Evolutionary conservation across 2,888 invertebrate species (phyloP), one percentile per base, ranked within the genome.

Genomic region (Pollenia griseotomentosa): DNA sequence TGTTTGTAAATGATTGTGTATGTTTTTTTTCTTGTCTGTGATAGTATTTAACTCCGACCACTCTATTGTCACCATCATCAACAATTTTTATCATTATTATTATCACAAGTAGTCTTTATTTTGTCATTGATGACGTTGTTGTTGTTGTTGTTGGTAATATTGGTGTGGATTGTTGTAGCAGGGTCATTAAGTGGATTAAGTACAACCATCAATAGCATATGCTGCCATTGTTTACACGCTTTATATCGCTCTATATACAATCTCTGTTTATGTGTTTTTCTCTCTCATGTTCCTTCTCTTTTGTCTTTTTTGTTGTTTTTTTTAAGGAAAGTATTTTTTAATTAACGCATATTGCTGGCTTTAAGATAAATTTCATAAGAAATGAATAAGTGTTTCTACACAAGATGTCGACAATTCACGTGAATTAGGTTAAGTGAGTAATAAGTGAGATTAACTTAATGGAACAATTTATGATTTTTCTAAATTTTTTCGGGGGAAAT

Each of bases 181-280:
- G 81, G 84, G 77, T 81, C 84, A 87, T 87, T 87, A 87, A 84
- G 68, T 78, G 68, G 78, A 84, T 85, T 85, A 84, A 84, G 84
- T 85, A 87, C 68, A 68, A 74, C 55, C 87, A 84, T 87, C 84
- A 84, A 84, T 65, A 82, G 77, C 84, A 85, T 81, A 70, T 87
- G 87, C 78, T 85, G 70, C 74, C 77, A 74, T 61, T 81, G 80
- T 83, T 73, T 77, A 77, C 46, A 84, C 77, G 63, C 51, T 82
- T 61, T 23, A 33, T 40, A 63, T 33, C 10, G 33, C 42, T 53
- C 14, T 55, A 16, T 63, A 19, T 55, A 48, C 12, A 19, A 46
- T 19, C 44, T 55, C 55, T 53, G 11, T 61, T 44, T 46, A 42
- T n/a, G 8, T 7, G 23, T 19, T 2, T 65, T 33, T 48, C 71